Evolutionary conservation across 2,797 vertebrate genomes (phyloP).

Genomic region (Sorex maritimensis): DNA sequence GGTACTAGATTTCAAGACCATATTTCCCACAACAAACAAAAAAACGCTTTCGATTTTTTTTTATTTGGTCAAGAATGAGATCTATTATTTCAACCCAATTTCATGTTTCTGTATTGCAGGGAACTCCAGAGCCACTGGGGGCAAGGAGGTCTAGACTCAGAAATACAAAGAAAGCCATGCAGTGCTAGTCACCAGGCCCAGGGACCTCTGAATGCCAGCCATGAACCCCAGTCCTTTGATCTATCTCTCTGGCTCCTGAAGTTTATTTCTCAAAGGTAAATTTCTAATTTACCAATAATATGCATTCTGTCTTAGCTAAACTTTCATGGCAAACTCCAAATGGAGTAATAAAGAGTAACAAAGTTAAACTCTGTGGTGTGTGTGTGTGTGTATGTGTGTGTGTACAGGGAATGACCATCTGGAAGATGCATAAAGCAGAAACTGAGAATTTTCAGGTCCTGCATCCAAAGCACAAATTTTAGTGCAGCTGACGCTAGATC

Average conservation of each 20-base stretch:
- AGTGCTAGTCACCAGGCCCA: too few relatives aligned
- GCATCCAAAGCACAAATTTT: constrained; percentile 65
- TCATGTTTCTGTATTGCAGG: too few relatives aligned
- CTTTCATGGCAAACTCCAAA: constrained; percentile 49
- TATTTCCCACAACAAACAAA: constrained; percentile 35
- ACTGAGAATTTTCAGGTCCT: constrained; percentile 63
- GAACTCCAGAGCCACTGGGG: too few relatives aligned
- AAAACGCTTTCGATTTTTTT: constrained; percentile 20
- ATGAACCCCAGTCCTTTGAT: too few relatives aligned
- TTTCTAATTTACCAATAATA: constrained; percentile 47
- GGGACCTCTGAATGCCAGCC: too few relatives aligned
- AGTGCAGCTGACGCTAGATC: constrained; percentile 48
- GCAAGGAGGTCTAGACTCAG: too few relatives aligned
- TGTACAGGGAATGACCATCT: constrained; percentile 54
- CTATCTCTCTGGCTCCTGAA: too few relatives aligned
- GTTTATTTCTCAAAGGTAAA: constrained; percentile 15
- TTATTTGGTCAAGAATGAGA: constrained; percentile 28
- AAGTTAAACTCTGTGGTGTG: background rate
- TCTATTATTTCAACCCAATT: constrained; percentile 60
- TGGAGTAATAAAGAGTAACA: constrained; percentile 42
- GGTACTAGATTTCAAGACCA: constrained; percentile 15
- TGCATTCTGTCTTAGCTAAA: constrained; percentile 47
- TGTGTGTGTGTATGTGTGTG: background rate
- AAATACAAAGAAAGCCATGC: too few relatives aligned
- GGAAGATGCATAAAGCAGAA: constrained; percentile 56